Evolutionary conservation across 1,140 invertebrate genomes (phyloP), one percentile per base, ranked within the genome.

Genomic region (Diprion similis): DNA sequence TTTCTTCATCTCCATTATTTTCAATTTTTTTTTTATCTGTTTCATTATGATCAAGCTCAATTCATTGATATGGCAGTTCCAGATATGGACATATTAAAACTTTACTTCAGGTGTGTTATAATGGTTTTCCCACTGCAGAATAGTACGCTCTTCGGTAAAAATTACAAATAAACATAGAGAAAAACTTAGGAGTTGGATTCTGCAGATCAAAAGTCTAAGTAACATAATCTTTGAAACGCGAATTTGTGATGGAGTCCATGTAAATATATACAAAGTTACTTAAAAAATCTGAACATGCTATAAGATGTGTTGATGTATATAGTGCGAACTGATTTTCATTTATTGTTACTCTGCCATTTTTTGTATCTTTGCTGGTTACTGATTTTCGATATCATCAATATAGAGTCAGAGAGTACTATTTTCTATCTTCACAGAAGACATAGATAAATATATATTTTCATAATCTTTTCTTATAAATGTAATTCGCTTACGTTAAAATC

Each of bases 391-490:
- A 85, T 88, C 85, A 86, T 87, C 85, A 86, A 87, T 88, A 85
- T 87, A 87, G 82, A 87, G 85, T 87, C 84, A 87, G 83, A 87
- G 86, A 86, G 84, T 87, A 87, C 85, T 87, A 88, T 88, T 87
- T 87, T 86, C 84, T 86, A 90, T 90, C 89, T 90, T 90, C 89
- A 90, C 88, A 90, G 89, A 90, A 90, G 89, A 90, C 87, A 89
- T 88, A 88, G 87, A 88, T 88, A 89, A 89, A 88, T 88, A 89
- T 88, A 89, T 89, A 88, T 88, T 89, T 88, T 88, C 83, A 87
- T 88, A 88, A 87, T 89, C 85, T 87, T 88, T 87, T 78, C 86
- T 88, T 87, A 87, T 86, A 86, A 87, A 88, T 88, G 85, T 87
- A 88, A 85, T 86, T 87, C 80, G 84, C 86, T 86, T 87, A 88